Evolutionary conservation across 1,140 invertebrate species (phyloP), one percentile per base, ranked within the genome.

Genomic region (Pentalonia nigronervosa): DNA sequence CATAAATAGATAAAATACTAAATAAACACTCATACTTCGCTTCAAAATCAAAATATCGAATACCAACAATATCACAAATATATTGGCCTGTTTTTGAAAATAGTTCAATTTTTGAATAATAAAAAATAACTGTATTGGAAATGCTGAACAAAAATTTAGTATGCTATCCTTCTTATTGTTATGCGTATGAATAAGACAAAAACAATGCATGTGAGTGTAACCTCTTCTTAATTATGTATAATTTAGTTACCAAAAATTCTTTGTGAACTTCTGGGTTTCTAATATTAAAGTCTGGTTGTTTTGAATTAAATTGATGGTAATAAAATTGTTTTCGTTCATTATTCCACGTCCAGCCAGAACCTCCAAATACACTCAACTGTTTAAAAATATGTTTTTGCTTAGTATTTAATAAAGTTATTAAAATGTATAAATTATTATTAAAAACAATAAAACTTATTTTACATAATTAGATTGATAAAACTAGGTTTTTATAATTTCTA

Each of bases 231-330:
- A 50, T 30, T 9, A 21, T 50, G 7, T 88, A 14, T 87, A 25
- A 30, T 60, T n/a, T n/a, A 53, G 53, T 30, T 93, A 94, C 94
- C 30, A 83, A 81, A 1, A 94, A 14, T 90, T 92, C 94, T 53
- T 93, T n/a, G 8, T 60, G 84, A 21, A 94, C 30, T 2, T 25
- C 23, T 1, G 56, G 30, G 30, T 92, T 94, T 20, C 94, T 92
- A 4, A 94, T 97, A 95, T 98, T 98, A 0, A 98, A 95, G 94
- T 98, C 97, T 0, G 97, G 97, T 94, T 98, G 97, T 84, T 96
- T 96, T 90, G 95, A 95, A 0, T 96, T 95, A 94, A 97, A 97
- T 94, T 97, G 96, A 95, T 98, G 97, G 2, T 97, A 95, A 94
- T 98, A 98, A 94, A 96, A 98, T 95, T 97, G 96, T 67, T 96